phyloP scores from a whole-genome alignment of 2,797 vertebrate species.

The Coendou prehensilis region DNA sequence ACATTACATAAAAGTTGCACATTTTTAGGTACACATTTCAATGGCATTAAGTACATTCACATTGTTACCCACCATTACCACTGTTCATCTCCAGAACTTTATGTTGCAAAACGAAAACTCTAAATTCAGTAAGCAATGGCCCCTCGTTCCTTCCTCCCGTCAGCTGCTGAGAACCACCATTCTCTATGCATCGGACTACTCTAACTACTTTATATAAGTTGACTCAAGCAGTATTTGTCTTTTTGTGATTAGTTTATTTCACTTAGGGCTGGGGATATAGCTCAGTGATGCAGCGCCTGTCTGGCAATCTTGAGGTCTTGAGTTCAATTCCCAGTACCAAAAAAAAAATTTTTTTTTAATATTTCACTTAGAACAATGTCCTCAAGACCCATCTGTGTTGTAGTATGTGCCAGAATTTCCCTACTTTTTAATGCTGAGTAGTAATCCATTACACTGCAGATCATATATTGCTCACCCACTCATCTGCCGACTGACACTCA shows the following conservation, averaged over 20 bases:
- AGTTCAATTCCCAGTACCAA: neutral
- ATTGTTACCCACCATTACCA: neutral
- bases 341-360: neutral
- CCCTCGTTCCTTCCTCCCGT: neutral
- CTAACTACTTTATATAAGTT: neutral
- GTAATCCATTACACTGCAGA: rapidly evolving
- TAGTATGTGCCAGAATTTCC: too few relatives aligned
- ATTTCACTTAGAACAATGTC: neutral
- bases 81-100: neutral
- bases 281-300: neutral
- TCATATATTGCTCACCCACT: neutral
- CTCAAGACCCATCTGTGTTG: neutral
- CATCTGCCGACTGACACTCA: too few relatives aligned
- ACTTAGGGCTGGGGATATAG: neutral
- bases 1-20: neutral
- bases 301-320: neutral
- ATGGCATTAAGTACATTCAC: neutral
- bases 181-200: too few relatives aligned
- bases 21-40: neutral
- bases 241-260: neutral
- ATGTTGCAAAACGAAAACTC: neutral
- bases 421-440: neutral
- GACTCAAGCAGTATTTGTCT: neutral
- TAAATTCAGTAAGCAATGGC: neutral
- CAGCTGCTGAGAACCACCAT: neutral